Conservation (phyloP, 2,888 invertebrate genomes). For the Himalopsyche kuldschensis region DNA sequence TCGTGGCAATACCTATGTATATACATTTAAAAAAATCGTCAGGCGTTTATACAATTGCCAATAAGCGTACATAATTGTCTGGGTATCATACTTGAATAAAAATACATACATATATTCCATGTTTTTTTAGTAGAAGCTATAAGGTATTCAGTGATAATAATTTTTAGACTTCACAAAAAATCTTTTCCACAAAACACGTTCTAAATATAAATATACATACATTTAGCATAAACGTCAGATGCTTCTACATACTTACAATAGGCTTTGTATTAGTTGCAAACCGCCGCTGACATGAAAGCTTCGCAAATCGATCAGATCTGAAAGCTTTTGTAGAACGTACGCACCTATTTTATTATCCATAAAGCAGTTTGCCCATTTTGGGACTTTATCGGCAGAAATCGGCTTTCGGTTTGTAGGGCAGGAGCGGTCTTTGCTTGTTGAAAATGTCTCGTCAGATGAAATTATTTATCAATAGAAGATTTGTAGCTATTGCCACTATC, state of each 20-base stretch:
- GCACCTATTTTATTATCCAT: conserved; percentile 33
- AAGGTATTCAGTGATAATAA: no score
- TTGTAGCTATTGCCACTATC: conserved; percentile 1
- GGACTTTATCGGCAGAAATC: conserved; percentile 32
- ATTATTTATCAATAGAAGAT: conserved; percentile 22
- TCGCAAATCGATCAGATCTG: conserved; percentile 22
- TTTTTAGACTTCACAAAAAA: no score
- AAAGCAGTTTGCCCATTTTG: conserved; percentile 12
- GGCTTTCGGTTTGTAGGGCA: conserved; percentile 7
- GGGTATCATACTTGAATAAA: no score
- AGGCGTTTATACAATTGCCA: no score
- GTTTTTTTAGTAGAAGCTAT: no score
- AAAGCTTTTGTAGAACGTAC: conserved; percentile 26
- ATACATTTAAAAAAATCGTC: no score
- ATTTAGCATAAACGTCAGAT: not conserved
- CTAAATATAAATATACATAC: not conserved
- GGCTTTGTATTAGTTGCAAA: conserved; percentile 4
- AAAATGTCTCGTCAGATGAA: conserved; percentile 33
- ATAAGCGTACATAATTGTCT: no score
- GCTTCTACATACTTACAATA: not conserved
- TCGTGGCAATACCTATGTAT: no score
- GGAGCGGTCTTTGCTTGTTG: conserved; percentile 19
- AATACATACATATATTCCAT: no score
- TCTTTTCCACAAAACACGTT: not conserved
- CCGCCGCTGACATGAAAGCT: conserved; percentile 15